Conservation (phyloP, 2,113 vertebrate genomes). For the Larimichthys polyactis region DNA sequence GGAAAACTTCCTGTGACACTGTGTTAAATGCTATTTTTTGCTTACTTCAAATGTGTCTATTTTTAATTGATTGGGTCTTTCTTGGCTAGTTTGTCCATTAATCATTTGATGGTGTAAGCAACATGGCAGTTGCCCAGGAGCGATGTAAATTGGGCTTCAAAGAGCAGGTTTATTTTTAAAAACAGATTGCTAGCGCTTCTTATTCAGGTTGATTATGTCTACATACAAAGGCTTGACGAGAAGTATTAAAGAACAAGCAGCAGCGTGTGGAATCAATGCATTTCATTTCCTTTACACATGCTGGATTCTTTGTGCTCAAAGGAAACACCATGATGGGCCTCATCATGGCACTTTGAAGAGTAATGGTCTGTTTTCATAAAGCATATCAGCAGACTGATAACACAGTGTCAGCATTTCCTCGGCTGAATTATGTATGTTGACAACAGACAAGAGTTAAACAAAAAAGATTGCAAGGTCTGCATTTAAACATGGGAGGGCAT, state of each 20-base stretch:
- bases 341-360: constrained; percentile 59
- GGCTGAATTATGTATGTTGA: constrained; percentile 34
- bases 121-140: constrained; percentile 69
- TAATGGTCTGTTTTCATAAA: constrained; percentile 47
- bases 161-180: constrained; percentile 79
- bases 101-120: constrained; percentile 74
- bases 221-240: constrained; percentile 53
- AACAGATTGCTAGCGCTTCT: constrained; percentile 52
- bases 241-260: constrained; percentile 67
- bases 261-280: constrained; percentile 58
- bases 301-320: constrained; percentile 62
- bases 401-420: constrained; percentile 34
- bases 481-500: not conserved
- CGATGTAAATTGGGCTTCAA: constrained; percentile 75
- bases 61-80: constrained; percentile 79
- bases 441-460: constrained; percentile 34
- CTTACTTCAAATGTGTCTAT: constrained; percentile 74
- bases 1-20: constrained; percentile 29
- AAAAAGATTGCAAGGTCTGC: not conserved
- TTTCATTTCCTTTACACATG: constrained; percentile 66
- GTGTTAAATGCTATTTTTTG: constrained; percentile 67
- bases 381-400: constrained; percentile 26
- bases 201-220: constrained; percentile 66
- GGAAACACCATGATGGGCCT: constrained; percentile 43
- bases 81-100: constrained; percentile 69